Conservation (phyloP, 1,140 invertebrate species). For the Forficula auricularia region DNA sequence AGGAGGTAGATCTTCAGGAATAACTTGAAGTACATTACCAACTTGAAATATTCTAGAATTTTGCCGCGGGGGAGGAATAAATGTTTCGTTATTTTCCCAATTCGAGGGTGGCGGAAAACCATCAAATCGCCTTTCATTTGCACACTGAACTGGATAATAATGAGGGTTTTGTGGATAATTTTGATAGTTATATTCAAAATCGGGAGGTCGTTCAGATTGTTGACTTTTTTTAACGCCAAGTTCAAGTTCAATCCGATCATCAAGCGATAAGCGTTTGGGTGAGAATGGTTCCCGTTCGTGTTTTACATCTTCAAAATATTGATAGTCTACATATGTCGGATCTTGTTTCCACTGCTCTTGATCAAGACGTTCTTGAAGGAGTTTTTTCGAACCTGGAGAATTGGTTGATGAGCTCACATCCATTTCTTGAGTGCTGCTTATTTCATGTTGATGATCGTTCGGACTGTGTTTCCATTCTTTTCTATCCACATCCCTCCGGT, state of each 20-base stretch:
- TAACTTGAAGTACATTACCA: constrained; percentile 38
- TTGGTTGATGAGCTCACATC: not conserved
- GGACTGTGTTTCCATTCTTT: not conserved
- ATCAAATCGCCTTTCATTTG: too few relatives aligned
- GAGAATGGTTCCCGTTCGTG: constrained; percentile 8
- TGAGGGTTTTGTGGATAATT: too few relatives aligned
- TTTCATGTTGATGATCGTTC: not conserved
- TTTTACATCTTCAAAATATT: not conserved
- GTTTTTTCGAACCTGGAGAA: constrained; percentile 1
- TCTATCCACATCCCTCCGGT: not conserved
- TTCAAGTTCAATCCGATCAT: constrained; percentile 26
- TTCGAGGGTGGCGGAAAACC: not conserved
- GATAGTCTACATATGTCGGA: not conserved
- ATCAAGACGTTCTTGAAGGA: not conserved
- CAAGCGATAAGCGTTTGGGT: constrained; percentile 24
- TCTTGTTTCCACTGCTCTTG: constrained; percentile 2
- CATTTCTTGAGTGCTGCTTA: not conserved
- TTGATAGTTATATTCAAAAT: too few relatives aligned
- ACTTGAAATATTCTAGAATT: constrained; percentile 24
- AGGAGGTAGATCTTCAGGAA: constrained; percentile 22
- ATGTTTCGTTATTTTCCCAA: not conserved
- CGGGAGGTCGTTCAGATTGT: constrained; percentile 6
- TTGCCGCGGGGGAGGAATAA: too few relatives aligned
- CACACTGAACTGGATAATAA: too few relatives aligned
- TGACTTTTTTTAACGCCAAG: constrained; percentile 20